Percentiles rank a stretch among this genome's conserved stretches.
These are phyloP conservation scores for Zelleria hepariella DNA, from an alignment of 2,888 invertebrate species.

Conservation along the genomic window DNA sequence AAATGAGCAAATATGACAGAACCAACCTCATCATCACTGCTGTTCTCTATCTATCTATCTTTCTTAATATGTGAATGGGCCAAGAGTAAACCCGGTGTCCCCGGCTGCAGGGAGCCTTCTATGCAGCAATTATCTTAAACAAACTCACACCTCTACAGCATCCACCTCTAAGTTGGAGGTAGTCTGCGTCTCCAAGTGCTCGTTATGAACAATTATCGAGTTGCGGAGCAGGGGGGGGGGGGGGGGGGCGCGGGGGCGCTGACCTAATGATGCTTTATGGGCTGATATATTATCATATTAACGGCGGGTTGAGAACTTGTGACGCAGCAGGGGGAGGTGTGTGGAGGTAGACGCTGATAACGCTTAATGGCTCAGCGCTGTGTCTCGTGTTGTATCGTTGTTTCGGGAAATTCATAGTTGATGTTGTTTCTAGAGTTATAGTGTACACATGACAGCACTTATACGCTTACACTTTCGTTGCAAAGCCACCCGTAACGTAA, in stretches of 20 bases:
- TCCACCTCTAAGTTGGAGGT: neutral
- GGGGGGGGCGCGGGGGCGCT: constrained; percentile 15
- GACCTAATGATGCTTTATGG: constrained; percentile 53
- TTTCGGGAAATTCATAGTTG: neutral
- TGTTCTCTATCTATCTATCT: too few relatives aligned
- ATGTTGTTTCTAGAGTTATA: too few relatives aligned
- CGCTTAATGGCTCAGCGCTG: neutral
- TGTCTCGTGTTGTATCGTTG: neutral
- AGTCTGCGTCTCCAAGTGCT: constrained; percentile 10
- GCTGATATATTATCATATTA: constrained; percentile 44
- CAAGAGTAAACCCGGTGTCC: neutral
- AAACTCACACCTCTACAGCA: neutral
- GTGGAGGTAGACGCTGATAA: neutral
- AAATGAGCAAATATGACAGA: too few relatives aligned
- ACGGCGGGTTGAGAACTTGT: constrained; percentile 7
- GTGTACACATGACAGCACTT: too few relatives aligned
- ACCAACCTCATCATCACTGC: too few relatives aligned
- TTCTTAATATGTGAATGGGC: too few relatives aligned
- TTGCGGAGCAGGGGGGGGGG: constrained; percentile 5
- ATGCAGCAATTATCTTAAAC: neutral
- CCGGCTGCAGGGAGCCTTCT: neutral
- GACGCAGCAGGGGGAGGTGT: neutral
- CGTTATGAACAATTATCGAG: constrained; percentile 24
- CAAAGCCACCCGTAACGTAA: too few relatives aligned
- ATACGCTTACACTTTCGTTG: too few relatives aligned